Evolutionary conservation across 2,113 vertebrate species (phyloP).

Genomic region (Xenopus laevis): DNA sequence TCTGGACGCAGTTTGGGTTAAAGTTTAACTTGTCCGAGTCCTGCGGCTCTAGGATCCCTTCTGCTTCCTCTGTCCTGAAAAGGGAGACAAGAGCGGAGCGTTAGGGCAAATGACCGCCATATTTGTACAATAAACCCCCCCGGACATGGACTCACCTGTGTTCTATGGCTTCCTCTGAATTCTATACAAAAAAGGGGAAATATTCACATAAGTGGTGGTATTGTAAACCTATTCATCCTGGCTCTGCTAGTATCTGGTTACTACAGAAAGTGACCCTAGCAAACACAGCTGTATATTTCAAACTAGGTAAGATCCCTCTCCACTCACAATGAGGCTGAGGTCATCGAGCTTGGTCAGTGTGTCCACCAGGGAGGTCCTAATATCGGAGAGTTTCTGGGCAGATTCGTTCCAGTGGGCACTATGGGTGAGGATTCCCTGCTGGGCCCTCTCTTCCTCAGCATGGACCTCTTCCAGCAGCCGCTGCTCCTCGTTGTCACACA

Average conservation of each 20-base stretch:
- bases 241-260: too few species aligned
- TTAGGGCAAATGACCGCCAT: not conserved
- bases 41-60: constrained; percentile 84
- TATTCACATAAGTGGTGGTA: too few species aligned
- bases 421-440: constrained; percentile 91
- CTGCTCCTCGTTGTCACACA: constrained; percentile 86
- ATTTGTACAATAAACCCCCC: too few species aligned
- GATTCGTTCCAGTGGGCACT: constrained; percentile 80
- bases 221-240: too few species aligned
- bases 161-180: constrained; percentile 18
- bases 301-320: too few species aligned
- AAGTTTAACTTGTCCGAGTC: constrained; percentile 84
- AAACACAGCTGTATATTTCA: too few species aligned
- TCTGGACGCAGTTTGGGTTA: constrained; percentile 73
- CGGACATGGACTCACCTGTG: constrained; percentile 17
- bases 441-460: constrained; percentile 79
- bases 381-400: constrained; percentile 67
- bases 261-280: too few species aligned
- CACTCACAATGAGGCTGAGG: constrained; percentile 77
- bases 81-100: constrained; percentile 1
- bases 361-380: constrained; percentile 79
- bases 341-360: constrained; percentile 78
- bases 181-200: not conserved
- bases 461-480: constrained; percentile 81
- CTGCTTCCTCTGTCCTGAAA: constrained; percentile 79